Percentiles rank a stretch among this genome's conserved stretches.
Conservation (phyloP, 2,113 vertebrate species). For the Cyphomyrus discorhynchus region DNA sequence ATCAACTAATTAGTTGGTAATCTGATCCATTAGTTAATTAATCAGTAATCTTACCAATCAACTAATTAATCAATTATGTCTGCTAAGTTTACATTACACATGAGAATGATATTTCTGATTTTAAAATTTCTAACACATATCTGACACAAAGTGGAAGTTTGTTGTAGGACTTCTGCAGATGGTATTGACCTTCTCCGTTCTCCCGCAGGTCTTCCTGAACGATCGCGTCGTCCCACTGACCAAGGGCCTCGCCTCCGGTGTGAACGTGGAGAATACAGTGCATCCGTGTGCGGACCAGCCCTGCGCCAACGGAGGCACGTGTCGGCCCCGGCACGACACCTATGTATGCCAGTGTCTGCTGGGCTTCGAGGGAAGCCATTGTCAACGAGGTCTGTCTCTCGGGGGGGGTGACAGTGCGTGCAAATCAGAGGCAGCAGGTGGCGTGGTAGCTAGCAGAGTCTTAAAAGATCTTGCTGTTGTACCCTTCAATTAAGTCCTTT, state of each 20-base stretch:
- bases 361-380: conserved; percentile 82
- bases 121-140: not conserved
- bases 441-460: not conserved
- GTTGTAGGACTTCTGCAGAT: not conserved
- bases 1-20: not conserved
- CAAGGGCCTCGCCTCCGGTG: conserved; percentile 63
- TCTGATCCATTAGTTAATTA: not conserved
- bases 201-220: conserved; percentile 76
- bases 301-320: conserved; percentile 81
- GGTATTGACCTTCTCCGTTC: not conserved
- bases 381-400: conserved; percentile 80
- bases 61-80: not conserved
- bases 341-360: conserved; percentile 90
- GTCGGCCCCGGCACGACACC: conserved; percentile 73
- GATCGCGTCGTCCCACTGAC: conserved; percentile 71
- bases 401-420: not conserved
- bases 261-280: conserved; percentile 76
- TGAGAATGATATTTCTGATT: not conserved
- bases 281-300: conserved; percentile 78
- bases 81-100: not conserved
- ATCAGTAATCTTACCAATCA: not conserved
- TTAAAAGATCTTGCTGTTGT: not conserved
- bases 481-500: not conserved
- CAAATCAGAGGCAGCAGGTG: not conserved
- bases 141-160: not conserved